Base-by-base conservation (phyloP, 2,113 vertebrate species). In the Phylloscopus trochilus region DNA sequence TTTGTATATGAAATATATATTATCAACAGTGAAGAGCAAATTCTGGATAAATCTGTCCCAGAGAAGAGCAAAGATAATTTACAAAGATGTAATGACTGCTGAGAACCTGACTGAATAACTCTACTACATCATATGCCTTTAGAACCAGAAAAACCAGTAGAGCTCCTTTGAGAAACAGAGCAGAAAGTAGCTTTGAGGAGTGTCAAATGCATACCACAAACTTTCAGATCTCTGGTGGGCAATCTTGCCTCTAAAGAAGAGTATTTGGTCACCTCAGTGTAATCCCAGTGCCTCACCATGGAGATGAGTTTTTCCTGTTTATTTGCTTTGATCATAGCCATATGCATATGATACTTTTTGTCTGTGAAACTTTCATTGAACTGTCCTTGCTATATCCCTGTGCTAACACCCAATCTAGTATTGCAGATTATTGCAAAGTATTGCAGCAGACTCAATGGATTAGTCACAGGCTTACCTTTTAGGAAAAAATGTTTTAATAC, bases 1-100 rank as follows among this genome's bases (percentile, higher is more conserved):
- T 92, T 75, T 73, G 14, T 88, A 46, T 81, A 91, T 93, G 89
- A 97, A 96, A 89, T 87, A 92, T 73, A 35, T 72, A 60, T 83
- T 92, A 87, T 59, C 46, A 81, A 92, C 47, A 91, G 18, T 68
- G 77, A 94, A 76, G 33, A 60, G 6, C 6, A 79, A 83, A 80
- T 76, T 94, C 37, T 53, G 31, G 14, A 66, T 49, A 85, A 69
- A 66, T 20, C 24, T 83, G 28, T 85, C 30, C 15, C 46, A 53
- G 21, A 79, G 66, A 56, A 75, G 14, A 81, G 4, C 13, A 73
- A 19, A 77, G 22, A 31, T 49, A 44, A 49, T 92, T 79, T 81
- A 87, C 13, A 58, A 68, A 92, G 58, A 39, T 0, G 0, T 89
- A 55, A 89, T 47, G 15, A 84, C 24, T 62, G 39, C 52, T 37